Conservation (phyloP, 2,113 vertebrate species). For the Albula glossodonta region DNA sequence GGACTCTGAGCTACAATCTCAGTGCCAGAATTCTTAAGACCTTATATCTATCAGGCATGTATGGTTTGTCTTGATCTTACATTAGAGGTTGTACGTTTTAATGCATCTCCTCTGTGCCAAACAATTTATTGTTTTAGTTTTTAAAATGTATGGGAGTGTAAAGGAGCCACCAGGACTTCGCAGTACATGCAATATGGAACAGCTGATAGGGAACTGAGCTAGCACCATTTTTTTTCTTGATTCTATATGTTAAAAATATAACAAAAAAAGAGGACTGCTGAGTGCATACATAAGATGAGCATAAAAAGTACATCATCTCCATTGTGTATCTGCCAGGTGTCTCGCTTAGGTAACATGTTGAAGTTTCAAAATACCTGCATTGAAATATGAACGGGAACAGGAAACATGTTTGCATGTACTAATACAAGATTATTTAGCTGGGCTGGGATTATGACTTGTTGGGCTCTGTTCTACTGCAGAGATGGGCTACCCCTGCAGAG, state of each 20-base stretch:
- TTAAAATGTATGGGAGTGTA: no score
- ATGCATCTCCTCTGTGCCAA: conserved; percentile 58
- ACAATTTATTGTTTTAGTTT: conserved; percentile 42
- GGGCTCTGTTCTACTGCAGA: conserved; percentile 46
- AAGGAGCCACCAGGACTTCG: conserved; percentile 47
- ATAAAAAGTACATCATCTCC: no score
- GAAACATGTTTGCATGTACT: no score
- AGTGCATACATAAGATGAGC: no score
- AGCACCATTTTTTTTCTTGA: no score
- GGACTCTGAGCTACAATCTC: conserved; percentile 56
- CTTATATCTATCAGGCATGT: conserved; percentile 70
- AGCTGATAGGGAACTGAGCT: not conserved
- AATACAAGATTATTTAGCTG: conserved; percentile 56
- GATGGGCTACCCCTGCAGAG: conserved; percentile 27
- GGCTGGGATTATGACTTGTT: conserved; percentile 62
- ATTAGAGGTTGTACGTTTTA: conserved; percentile 74
- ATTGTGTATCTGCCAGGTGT: no score
- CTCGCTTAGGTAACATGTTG: no score
- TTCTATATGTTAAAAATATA: no score
- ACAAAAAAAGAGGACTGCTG: no score
- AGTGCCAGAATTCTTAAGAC: conserved; percentile 48
- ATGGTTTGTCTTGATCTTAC: conserved; percentile 74
- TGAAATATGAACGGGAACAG: no score
- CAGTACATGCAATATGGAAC: conserved; percentile 15
- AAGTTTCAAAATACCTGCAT: no score